Base-by-base conservation (phyloP, 2,888 invertebrate genomes). In the Mellilla xanthometata region DNA sequence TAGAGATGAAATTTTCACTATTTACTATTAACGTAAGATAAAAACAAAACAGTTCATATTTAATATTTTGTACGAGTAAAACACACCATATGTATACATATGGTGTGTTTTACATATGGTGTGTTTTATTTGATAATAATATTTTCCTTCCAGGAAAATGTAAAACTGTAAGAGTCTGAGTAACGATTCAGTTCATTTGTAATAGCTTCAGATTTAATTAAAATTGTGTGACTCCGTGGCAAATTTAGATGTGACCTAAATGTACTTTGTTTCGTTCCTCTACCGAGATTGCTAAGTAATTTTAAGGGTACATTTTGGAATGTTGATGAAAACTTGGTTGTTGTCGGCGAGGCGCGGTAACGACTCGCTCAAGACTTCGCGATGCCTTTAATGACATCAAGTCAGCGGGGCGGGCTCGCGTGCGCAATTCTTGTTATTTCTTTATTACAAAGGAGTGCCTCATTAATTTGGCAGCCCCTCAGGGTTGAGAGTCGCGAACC, bases 391-490 rank as follows among this genome's bases (percentile, higher is more conserved):
- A 90, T 86, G 87, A 88, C 81, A 80, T 79, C 76, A 75, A 78
- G 76, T 76, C 78, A 74, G 76, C 71, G 72, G 79, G 76, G 72
- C 70, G 70, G 76, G 80, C 77, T 86, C 83, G 86, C 88, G 88
- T 90, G 90, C 89, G 83, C 88, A 83, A 78, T 85, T 86, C 90
- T 90, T 90, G 89, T 90, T 89, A 88, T 89, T 87, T 90, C 88
- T 90, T 90, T 90, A 90, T 90, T 88, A 90, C 90, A 90, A 90
- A 90, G 87, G 86, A 89, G 88, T 88, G 81, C 81, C 90, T 90
- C 90, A 90, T 90, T 90, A 90, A 90, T 90, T 90, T 90, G 89
- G 88, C 80, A 86, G 74, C 85, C 88, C 86, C 89, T 89, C 79
- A 81, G 84, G 86, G 82, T 83, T 83, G 84, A 80, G n/a, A n/a